Percentiles rank a stretch among this genome's conserved stretches.
Evolutionary conservation across 2,888 invertebrate species (phyloP).

Genomic region (Drosophila meridionalis): DNA sequence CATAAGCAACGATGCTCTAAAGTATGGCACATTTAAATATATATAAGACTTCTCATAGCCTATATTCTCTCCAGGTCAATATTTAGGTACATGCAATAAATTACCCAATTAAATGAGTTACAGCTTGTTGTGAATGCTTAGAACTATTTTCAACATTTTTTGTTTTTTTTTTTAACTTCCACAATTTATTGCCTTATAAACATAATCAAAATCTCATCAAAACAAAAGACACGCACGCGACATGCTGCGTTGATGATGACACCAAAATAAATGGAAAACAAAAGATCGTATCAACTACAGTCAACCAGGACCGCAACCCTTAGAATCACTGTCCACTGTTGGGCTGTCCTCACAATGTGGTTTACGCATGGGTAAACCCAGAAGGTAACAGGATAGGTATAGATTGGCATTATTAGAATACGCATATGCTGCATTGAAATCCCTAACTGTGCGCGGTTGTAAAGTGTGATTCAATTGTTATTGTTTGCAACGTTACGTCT

Average conservation of each 20-base stretch:
- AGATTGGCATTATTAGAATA: constrained; percentile 65
- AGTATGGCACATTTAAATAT: constrained; percentile 32
- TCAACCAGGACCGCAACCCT: constrained; percentile 44
- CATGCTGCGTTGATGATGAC: constrained; percentile 63
- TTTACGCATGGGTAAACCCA: constrained; percentile 49
- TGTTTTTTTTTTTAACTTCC: constrained; percentile 34
- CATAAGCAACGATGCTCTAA: constrained; percentile 10
- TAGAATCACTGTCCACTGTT: constrained; percentile 4
- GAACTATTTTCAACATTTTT: constrained; percentile 25
- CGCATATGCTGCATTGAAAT: constrained; percentile 58
- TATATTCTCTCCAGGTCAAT: neutral
- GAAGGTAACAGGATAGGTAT: constrained; percentile 47
- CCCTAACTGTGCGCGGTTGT: constrained; percentile 33
- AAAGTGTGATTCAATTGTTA: constrained; percentile 30
- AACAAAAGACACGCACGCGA: constrained; percentile 58
- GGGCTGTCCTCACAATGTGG: constrained; percentile 23
- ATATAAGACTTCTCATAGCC: neutral
- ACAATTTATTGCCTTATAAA: constrained; percentile 74
- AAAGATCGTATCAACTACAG: constrained; percentile 37
- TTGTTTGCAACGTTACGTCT: constrained; percentile 64
- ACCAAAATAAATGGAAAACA: constrained; percentile 42
- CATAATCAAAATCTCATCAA: constrained; percentile 77
- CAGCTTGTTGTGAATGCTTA: constrained; percentile 49
- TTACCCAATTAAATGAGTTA: constrained; percentile 49
- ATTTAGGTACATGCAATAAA: constrained; percentile 52